Base-by-base conservation (phyloP, 2,113 vertebrate genomes). In the Ceratotherium simum region DNA sequence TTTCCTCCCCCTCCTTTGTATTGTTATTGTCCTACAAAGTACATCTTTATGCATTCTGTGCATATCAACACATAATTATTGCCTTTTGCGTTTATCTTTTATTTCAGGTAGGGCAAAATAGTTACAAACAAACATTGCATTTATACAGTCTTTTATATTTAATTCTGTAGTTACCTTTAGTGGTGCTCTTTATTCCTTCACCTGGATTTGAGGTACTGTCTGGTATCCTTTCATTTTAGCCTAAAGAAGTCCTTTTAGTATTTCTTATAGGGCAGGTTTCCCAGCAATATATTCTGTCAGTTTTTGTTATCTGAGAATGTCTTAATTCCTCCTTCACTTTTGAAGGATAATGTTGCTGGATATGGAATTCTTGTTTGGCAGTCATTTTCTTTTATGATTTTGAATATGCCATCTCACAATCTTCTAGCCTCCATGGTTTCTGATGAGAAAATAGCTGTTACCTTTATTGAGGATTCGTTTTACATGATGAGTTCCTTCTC, bases 51-150 rank as follows among this genome's bases (percentile, higher is more conserved):
- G 58, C 46, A n/a, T 67, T 90, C n/a, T 94, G 29, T 73, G 14
- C n/a, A 73, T 9, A 67, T 94, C 20, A 85, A 42, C 64, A 36
- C 79, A 76, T 69, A 60, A 82, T 76, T 82, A 62, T 69, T 93
- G 39, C 23, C 60, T 83, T 80, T 72, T 90, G 13, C 23, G 58
- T 46, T 94, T 92, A 48, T 75, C 65, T 96, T 92, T 73, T 90
- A 79, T 79, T 85, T 90, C 5, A 46, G 64, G 25, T 33, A 85
- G 46, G 17, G 65, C 48, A 58, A 84, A 90, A 81, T 73, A 18
- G 23, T 85, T 69, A 56, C 12, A 80, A 72, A 80, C 62, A 80
- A 64, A 90, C 27, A 69, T 51, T 58, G 36, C 31, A 72, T 46
- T 78, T 80, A 46, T 64, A 39, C 48, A 62, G 4, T 79, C 48